phyloP scores from a whole-genome alignment of 64 coral and sea anemone genomes.

The Platygyra sinensis region DNA sequence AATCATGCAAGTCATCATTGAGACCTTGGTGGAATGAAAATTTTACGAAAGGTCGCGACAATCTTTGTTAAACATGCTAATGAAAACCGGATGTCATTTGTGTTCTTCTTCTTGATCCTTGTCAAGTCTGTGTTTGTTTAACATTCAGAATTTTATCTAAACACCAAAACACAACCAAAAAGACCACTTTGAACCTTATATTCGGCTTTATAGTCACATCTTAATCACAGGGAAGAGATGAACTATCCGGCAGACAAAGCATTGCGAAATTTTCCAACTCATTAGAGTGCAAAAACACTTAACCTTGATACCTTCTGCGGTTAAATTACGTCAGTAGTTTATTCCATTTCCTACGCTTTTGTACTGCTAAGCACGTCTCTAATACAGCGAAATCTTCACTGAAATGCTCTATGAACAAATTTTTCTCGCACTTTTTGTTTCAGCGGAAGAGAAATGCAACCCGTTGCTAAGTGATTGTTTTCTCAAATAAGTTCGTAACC shows the following conservation, averaged over 20 bases:
- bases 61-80: not conserved
- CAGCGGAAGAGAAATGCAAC: conserved; percentile 16
- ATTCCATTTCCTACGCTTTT: not conserved
- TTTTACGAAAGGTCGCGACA: not conserved
- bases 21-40: too few species aligned
- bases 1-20: not conserved
- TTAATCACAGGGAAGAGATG: not conserved
- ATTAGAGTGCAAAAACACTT: not conserved
- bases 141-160: not conserved
- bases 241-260: not conserved
- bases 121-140: not conserved
- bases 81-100: conserved; percentile 3
- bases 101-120: not conserved
- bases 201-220: not conserved
- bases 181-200: not conserved
- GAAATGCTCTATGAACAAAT: not conserved
- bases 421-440: not conserved
- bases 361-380: not conserved
- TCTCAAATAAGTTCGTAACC: conserved; percentile 47
- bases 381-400: not conserved
- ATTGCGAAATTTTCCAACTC: not conserved
- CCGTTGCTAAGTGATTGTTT: conserved; percentile 61
- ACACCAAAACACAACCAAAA: not conserved
- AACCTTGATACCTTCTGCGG: conserved; percentile 2
- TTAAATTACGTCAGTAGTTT: conserved; percentile 22